phyloP scores from a whole-genome alignment of 2,888 invertebrate genomes.

The Lamellibrachia satsuma region DNA sequence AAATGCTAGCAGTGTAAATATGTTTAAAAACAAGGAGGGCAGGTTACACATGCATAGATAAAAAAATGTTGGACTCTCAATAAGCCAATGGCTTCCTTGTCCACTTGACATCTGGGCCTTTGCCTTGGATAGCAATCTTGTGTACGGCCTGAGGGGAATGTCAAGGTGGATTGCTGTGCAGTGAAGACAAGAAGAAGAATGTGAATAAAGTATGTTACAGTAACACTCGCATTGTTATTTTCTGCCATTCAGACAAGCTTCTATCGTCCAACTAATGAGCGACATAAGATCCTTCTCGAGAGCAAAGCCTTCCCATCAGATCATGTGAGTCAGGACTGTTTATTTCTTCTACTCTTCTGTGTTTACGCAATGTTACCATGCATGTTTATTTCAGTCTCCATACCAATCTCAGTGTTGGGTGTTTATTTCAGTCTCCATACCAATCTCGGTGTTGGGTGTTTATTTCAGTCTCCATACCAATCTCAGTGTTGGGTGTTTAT shows the following conservation, averaged over 20 bases:
- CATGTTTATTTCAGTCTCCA: too few relatives aligned
- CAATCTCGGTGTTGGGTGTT: neutral
- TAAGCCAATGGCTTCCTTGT: too few relatives aligned
- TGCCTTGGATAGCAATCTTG: too few relatives aligned
- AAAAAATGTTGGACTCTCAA: too few relatives aligned
- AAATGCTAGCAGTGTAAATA: too few relatives aligned
- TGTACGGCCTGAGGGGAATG: too few relatives aligned
- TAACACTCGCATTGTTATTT: neutral
- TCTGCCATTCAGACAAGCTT: slow-evolving; percentile 67
- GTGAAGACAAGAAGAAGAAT: neutral
- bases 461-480: too few relatives aligned
- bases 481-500: too few relatives aligned
- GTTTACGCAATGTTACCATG: neutral
- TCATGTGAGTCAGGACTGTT: slow-evolving; percentile 60
- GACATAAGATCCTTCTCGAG: slow-evolving; percentile 71
- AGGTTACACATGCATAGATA: too few relatives aligned
- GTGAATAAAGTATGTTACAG: neutral
- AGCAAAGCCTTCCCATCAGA: slow-evolving; percentile 71
- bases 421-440: neutral
- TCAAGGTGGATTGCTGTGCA: too few relatives aligned
- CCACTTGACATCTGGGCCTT: too few relatives aligned
- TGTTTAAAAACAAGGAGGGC: too few relatives aligned
- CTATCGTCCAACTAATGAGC: slow-evolving; percentile 68
- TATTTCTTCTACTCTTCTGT: neutral
- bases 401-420: neutral